These are phyloP conservation scores for Scaptomyza flava DNA, from an alignment of 2,888 invertebrate genomes.

Conservation along the genomic window DNA sequence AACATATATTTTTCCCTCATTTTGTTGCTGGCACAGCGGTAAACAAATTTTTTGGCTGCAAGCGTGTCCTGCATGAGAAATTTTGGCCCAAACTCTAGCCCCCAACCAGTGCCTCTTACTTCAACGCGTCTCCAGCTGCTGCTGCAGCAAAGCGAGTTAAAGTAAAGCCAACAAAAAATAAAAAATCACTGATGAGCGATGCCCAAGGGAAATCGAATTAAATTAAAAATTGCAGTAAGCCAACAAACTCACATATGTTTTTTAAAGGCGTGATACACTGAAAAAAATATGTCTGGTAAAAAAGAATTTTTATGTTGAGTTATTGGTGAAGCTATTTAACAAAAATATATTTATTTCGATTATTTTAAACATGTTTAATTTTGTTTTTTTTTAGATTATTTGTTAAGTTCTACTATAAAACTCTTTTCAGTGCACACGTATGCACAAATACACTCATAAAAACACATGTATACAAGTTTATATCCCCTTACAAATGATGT, in stretches of 20 bases:
- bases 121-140: neutral
- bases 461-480: neutral
- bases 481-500: constrained; percentile 69
- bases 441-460: neutral
- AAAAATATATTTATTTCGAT: too few species aligned
- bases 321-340: too few species aligned
- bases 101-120: neutral
- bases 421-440: neutral
- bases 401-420: neutral
- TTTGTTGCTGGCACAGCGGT: neutral
- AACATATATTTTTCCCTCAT: too few species aligned
- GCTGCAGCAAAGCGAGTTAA: constrained; percentile 8
- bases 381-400: neutral
- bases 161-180: neutral
- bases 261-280: constrained; percentile 2
- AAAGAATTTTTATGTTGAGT: neutral
- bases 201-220: constrained; percentile 55
- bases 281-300: neutral
- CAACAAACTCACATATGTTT: neutral
- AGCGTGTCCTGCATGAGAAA: constrained; percentile 56
- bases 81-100: constrained; percentile 6
- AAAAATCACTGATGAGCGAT: constrained; percentile 18
- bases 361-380: too few species aligned
- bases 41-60: constrained; percentile 37
- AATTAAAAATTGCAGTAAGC: constrained; percentile 45